phyloP scores from a whole-genome alignment of 2,113 vertebrate species.

The Recurvirostra avosetta region DNA sequence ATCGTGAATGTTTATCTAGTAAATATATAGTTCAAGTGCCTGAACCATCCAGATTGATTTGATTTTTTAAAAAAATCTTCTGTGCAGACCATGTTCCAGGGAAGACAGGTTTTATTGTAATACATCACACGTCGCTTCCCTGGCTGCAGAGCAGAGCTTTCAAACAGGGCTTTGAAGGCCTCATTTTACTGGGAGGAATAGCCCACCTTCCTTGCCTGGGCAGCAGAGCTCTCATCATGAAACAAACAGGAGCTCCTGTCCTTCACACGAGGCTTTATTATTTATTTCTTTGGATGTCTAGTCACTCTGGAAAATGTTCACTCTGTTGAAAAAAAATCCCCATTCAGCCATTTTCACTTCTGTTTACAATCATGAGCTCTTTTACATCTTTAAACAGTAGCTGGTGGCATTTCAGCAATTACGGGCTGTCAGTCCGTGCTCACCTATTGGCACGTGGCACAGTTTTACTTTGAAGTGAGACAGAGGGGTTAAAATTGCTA shows the following conservation, averaged over 20 bases:
- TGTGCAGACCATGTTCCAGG: neutral
- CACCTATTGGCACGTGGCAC: neutral
- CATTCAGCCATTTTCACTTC: neutral
- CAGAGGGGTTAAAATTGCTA: neutral
- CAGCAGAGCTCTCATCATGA: fast-evolving
- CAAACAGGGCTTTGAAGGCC: neutral
- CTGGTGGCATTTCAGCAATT: neutral
- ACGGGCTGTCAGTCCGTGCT: neutral
- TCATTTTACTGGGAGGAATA: neutral
- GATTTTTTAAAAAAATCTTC: neutral
- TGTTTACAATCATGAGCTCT: neutral
- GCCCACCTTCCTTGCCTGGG: fast-evolving
- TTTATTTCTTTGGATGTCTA: neutral
- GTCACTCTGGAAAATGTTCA: neutral
- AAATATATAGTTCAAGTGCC: conserved; percentile 38
- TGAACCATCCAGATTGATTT: conserved; percentile 21
- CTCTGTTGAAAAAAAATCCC: neutral
- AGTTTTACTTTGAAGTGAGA: neutral
- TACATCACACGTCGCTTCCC: neutral
- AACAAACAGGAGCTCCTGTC: neutral
- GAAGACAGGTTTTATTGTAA: neutral
- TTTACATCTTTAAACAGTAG: neutral
- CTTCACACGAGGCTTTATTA: neutral
- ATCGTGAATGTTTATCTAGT: conserved; percentile 32
- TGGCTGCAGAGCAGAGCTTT: neutral